Evolutionary conservation across 1,140 invertebrate species (phyloP).

Genomic region (Sitophilus oryzae): DNA sequence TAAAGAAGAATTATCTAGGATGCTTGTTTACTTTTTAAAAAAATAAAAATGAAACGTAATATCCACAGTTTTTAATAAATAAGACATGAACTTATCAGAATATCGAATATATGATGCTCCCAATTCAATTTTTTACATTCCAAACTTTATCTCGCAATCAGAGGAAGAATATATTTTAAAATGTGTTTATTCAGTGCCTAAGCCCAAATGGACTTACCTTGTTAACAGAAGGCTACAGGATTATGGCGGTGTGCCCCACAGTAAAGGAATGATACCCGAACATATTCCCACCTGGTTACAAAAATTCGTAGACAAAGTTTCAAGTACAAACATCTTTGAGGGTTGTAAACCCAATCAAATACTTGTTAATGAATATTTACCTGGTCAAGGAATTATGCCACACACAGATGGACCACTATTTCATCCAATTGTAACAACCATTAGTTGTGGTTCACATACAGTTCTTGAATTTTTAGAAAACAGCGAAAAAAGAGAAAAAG

Average conservation of each 20-base stretch:
- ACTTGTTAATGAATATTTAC: conserved; percentile 90
- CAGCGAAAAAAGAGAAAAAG: conserved; percentile 38
- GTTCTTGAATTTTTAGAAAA: conserved; percentile 77
- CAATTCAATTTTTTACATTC: conserved; percentile 75
- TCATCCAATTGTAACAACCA: conserved; percentile 86
- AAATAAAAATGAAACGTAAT: too few species aligned
- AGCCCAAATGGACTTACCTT: conserved; percentile 94
- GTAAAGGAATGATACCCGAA: conserved; percentile 93
- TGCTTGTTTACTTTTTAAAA: too few species aligned
- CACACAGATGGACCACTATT: conserved; percentile 94
- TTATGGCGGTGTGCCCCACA: conserved; percentile 91
- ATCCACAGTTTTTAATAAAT: too few species aligned
- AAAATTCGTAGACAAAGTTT: conserved; percentile 67
- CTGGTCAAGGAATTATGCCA: conserved; percentile 91
- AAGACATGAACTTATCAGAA: conserved; percentile 19
- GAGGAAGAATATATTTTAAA: conserved; percentile 74
- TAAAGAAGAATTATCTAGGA: too few species aligned
- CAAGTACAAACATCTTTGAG: conserved; percentile 66
- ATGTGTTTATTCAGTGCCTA: conserved; percentile 72
- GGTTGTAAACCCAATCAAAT: conserved; percentile 86
- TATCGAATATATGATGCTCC: conserved; percentile 44
- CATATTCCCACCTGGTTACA: conserved; percentile 80
- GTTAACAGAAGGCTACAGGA: conserved; percentile 88
- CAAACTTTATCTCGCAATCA: conserved; percentile 78
- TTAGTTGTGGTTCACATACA: conserved; percentile 85